Evolutionary conservation across 2,797 vertebrate species (phyloP).

Genomic region (Loriculus beryllinus): DNA sequence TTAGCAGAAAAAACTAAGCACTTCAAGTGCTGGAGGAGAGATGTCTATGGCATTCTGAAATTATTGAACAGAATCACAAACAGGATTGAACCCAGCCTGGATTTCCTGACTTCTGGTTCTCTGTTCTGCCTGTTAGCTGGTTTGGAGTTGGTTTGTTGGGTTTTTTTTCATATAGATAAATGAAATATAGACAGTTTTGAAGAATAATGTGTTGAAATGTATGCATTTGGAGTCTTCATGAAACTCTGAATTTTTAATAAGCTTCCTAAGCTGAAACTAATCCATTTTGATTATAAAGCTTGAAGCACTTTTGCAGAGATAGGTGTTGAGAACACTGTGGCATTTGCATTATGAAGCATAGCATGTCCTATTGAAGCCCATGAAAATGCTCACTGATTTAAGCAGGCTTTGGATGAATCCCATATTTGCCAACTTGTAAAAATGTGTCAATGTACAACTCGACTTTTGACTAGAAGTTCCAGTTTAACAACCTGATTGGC

Average conservation of each 20-base stretch:
- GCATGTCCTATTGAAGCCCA: background rate
- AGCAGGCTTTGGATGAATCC: conserved; percentile 14
- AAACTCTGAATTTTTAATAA: background rate
- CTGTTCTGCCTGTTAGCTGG: background rate
- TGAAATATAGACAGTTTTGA: background rate
- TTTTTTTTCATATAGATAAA: background rate
- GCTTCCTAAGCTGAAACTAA: background rate
- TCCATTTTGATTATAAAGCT: background rate
- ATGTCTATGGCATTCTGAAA: background rate
- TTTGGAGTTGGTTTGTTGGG: background rate
- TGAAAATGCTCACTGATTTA: background rate
- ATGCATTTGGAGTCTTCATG: background rate
- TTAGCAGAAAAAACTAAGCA: background rate
- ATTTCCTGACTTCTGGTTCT: background rate
- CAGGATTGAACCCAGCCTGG: background rate
- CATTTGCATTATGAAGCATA: background rate
- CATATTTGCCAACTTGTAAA: conserved; percentile 21
- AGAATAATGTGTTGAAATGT: background rate
- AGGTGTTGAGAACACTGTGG: background rate
- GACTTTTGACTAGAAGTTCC: conserved; percentile 4
- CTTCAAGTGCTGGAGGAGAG: background rate
- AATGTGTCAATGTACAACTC: background rate
- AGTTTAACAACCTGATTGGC: conserved; percentile 7
- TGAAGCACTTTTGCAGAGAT: background rate
- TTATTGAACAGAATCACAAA: background rate